Evolutionary conservation across 2,113 vertebrate genomes (phyloP).

Genomic region (Scomber japonicus): DNA sequence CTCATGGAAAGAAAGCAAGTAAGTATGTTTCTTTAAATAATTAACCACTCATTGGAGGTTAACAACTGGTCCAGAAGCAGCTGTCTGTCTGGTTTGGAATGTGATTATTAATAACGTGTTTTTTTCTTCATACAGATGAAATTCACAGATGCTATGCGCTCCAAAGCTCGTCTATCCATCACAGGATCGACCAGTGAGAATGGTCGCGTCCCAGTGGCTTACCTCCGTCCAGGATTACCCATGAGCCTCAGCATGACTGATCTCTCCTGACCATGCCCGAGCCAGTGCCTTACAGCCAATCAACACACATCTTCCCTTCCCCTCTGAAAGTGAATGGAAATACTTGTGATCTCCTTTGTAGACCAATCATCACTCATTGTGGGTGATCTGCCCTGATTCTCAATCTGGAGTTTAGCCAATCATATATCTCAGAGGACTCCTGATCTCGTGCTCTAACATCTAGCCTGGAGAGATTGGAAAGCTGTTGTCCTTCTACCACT

Average conservation of each 20-base stretch:
- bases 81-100: not conserved
- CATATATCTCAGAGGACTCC: slow-evolving; percentile 42
- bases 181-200: slow-evolving; percentile 97
- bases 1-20: not conserved
- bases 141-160: slow-evolving; percentile 95
- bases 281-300: slow-evolving; percentile 96
- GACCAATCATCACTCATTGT: slow-evolving; percentile 16
- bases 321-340: slow-evolving; percentile 36
- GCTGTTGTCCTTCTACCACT: slow-evolving; percentile 77
- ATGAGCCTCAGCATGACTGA: slow-evolving; percentile 99
- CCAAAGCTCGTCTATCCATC: slow-evolving; percentile 97
- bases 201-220: slow-evolving; percentile 94
- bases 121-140: slow-evolving; percentile 90
- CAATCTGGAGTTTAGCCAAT: slow-evolving; percentile 42
- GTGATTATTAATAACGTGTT: slow-evolving; percentile 5
- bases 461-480: slow-evolving; percentile 51
- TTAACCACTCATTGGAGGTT: not conserved
- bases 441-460: slow-evolving; percentile 27
- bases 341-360: slow-evolving; percentile 19
- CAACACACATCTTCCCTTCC: slow-evolving; percentile 78
- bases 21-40: not conserved
- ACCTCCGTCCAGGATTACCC: slow-evolving; percentile 98
- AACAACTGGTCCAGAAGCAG: not conserved
- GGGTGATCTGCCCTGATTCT: slow-evolving; percentile 23
- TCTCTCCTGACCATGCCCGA: slow-evolving; percentile 93